Base-by-base conservation (phyloP, 2,888 invertebrate genomes). In the Lacanobia wlatinum region DNA sequence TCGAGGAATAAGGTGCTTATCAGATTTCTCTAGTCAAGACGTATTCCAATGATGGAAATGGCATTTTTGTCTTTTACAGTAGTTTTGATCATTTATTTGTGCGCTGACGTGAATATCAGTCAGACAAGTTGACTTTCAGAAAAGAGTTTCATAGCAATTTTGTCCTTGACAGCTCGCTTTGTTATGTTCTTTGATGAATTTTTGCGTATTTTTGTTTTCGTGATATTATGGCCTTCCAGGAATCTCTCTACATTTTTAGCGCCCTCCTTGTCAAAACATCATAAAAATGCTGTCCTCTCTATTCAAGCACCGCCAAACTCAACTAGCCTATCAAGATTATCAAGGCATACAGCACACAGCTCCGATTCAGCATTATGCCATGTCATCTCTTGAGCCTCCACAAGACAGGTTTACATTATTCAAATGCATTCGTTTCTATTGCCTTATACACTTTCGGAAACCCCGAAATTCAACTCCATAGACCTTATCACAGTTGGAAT, bases 381-480 rank as follows among this genome's bases (percentile, higher is more conserved):
- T 94, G 95, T 96, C 95, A 96, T 94, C 94, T 93, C 90, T 88
- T 87, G 88, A 91, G 90, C 92, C 91, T 89, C 87, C 88, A 88
- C 90, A 88, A 92, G 92, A 93, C 95, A 93, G 92, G 93, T 90
- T 95, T 93, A 93, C 93, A 94, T 95, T 95, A 95, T 96, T 95
- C 95, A 95, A 95, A 95, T 92, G 91, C 91, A 92, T 91, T 90
- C 90, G 86, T 92, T 91, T 92, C 84, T 85, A 88, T 89, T 86
- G 87, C 60, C 83, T 86, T 81, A 78, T 69, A 82, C 81, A 82
- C 69, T 83, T 87, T 84, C 59, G 67, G 73, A 73, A 83, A 70
- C 73, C 76, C 77, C 69, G 65, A 85, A 83, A 74, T 72, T 73
- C 9, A 18, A 66, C 12, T 76, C 55, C 56, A 66, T 75, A 75